Evolutionary conservation across 2,113 vertebrate species (phyloP).

Genomic region (Amphiprion percula): DNA sequence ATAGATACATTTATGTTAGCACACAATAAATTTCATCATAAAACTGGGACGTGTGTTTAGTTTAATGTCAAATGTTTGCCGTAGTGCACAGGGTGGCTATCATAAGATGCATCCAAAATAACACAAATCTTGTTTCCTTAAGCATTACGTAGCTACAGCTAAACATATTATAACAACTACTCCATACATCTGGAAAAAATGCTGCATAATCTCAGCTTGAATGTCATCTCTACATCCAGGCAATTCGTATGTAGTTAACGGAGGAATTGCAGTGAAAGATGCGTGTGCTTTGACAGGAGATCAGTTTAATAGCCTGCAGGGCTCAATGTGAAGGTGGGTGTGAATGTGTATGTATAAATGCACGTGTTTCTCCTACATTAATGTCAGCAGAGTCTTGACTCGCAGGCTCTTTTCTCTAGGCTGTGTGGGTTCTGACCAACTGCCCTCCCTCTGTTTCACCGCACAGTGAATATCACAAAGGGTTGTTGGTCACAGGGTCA

Average conservation of each 20-base stretch:
- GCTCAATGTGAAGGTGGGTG: slow-evolving; percentile 25
- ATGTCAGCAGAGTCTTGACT: slow-evolving; percentile 36
- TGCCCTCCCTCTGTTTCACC: slow-evolving; percentile 34
- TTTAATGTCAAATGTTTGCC: too few relatives aligned
- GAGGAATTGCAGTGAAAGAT: background rate
- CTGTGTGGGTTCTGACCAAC: slow-evolving; percentile 42
- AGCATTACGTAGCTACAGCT: too few relatives aligned
- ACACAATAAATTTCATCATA: too few relatives aligned
- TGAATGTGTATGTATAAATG: background rate
- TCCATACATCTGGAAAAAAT: too few relatives aligned
- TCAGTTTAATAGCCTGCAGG: background rate
- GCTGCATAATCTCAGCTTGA: too few relatives aligned
- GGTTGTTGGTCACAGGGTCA: slow-evolving; percentile 65
- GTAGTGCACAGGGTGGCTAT: too few relatives aligned
- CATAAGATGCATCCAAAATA: too few relatives aligned
- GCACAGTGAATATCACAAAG: slow-evolving; percentile 61
- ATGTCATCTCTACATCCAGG: background rate
- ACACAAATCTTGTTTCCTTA: too few relatives aligned
- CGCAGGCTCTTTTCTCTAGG: slow-evolving; percentile 53
- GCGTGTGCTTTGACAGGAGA: background rate
- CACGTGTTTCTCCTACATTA: slow-evolving; percentile 26
- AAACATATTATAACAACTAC: too few relatives aligned
- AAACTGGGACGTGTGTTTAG: too few relatives aligned
- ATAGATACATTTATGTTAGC: too few relatives aligned
- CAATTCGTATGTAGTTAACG: too few relatives aligned